Percentiles rank a stretch among this genome's conserved stretches.
Conservation (phyloP, 2,113 vertebrate species). For the Alaudala cheleensis region DNA sequence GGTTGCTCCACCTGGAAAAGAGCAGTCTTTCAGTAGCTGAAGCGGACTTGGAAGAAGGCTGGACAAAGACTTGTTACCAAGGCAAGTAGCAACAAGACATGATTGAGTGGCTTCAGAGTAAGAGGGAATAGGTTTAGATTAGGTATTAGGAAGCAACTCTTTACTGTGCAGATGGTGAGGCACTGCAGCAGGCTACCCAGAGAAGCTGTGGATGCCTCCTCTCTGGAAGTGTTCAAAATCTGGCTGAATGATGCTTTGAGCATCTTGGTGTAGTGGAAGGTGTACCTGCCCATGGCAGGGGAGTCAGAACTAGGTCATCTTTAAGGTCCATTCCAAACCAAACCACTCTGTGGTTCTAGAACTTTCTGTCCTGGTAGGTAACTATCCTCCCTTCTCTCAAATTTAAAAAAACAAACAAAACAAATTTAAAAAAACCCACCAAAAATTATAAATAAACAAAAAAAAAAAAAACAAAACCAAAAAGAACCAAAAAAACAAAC, state of each 20-base stretch:
- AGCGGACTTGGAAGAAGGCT: neutral
- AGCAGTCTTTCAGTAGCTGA: neutral
- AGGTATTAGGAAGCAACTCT: neutral
- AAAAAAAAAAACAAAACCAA: neutral
- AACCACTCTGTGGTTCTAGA: neutral
- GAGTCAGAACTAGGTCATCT: neutral
- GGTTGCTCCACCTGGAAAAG: neutral
- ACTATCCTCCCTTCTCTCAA: rapidly evolving
- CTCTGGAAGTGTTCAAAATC: neutral
- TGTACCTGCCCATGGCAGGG: neutral
- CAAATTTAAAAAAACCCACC: neutral
- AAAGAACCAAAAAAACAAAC: neutral
- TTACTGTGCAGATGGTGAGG: neutral
- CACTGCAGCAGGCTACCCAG: neutral
- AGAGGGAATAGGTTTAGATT: neutral
- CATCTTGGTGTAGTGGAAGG: neutral
- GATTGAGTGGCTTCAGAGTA: neutral
- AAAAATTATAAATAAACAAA: neutral
- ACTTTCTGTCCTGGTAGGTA: neutral
- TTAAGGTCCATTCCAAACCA: neutral
- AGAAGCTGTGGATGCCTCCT: neutral
- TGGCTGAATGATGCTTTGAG: neutral
- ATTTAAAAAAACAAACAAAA: neutral
- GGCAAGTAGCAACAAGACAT: neutral
- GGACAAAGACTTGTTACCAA: neutral